phyloP scores from a whole-genome alignment of 2,113 vertebrate species.

The Eclectus roratus region DNA sequence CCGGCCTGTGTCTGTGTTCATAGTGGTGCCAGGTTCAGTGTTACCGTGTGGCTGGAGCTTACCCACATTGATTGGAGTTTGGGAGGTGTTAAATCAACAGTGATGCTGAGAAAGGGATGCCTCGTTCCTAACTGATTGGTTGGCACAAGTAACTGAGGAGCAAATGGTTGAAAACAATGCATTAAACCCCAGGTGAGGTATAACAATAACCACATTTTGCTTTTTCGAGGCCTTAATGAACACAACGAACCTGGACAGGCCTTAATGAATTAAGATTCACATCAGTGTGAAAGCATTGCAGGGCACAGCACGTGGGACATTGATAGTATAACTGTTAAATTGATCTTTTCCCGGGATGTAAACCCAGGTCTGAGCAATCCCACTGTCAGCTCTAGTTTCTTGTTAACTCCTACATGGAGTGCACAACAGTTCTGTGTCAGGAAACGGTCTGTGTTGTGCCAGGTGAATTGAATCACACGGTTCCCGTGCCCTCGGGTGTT shows the following conservation, averaged over 20 bases:
- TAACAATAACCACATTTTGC: background rate
- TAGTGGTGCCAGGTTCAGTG: background rate
- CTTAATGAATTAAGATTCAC: background rate
- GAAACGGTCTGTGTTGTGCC: background rate
- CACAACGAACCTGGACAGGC: background rate
- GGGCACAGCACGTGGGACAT: background rate
- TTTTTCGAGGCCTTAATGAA: constrained; percentile 44
- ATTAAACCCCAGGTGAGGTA: background rate
- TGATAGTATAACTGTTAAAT: background rate
- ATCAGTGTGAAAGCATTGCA: background rate
- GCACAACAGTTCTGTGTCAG: background rate
- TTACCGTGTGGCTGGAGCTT: background rate
- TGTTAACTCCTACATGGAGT: background rate
- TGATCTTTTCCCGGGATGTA: background rate
- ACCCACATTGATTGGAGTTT: background rate
- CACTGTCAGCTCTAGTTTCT: background rate
- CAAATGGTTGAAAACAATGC: background rate
- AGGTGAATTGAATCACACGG: background rate
- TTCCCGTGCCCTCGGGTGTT: background rate
- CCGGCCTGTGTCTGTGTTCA: background rate
- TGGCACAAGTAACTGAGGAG: constrained; percentile 26
- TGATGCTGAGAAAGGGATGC: background rate
- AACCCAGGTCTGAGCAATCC: background rate
- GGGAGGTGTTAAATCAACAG: background rate
- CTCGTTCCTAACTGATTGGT: background rate